Conservation (phyloP, 2,797 vertebrate genomes). For the Protosalanx chinensis region DNA sequence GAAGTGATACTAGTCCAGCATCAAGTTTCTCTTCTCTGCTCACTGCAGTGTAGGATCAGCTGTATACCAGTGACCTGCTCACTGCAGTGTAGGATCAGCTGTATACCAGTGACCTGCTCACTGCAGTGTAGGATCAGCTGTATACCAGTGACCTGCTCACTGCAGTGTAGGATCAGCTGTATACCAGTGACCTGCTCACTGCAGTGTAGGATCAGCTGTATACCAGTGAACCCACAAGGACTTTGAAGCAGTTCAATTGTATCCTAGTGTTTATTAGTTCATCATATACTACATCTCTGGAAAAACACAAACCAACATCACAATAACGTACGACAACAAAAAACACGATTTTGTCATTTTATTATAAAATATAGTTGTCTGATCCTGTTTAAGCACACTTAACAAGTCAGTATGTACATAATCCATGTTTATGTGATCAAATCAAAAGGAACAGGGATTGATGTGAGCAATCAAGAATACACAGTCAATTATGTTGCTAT, state of each 20-base stretch:
- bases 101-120: no score
- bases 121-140: no score
- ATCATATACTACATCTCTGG: no score
- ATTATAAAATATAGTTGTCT: slow-evolving; percentile 66
- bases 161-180: no score
- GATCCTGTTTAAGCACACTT: slow-evolving; percentile 35
- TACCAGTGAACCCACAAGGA: background rate
- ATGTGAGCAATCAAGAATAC: background rate
- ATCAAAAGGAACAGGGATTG: no score
- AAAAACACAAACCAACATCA: background rate
- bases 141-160: no score
- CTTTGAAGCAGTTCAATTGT: slow-evolving; percentile 10
- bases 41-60: slow-evolving; percentile 10
- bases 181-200: no score
- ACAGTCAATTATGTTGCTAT: background rate
- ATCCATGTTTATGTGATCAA: no score
- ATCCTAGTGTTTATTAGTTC: background rate
- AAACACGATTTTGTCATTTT: slow-evolving; percentile 46
- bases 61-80: no score
- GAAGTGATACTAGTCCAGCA: background rate
- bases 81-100: no score
- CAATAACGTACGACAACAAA: slow-evolving; percentile 6
- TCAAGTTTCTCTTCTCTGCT: no score
- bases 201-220: slow-evolving; percentile 1
- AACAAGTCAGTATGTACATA: no score